phyloP scores from a whole-genome alignment of 2,888 invertebrate species.

The Listrodromus nycthemerus region DNA sequence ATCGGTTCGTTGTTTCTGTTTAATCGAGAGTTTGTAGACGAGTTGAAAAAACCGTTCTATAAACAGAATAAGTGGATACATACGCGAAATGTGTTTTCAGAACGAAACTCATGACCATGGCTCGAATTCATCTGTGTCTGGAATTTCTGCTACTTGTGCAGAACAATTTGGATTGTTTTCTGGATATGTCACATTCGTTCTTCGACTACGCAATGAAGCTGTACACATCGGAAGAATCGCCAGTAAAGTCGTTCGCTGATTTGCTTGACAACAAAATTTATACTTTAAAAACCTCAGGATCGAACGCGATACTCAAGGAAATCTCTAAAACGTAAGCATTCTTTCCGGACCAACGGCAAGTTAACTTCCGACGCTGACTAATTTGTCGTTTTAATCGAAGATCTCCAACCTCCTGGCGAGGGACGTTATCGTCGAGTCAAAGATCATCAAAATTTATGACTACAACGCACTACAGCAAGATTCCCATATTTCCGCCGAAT shows the following conservation, averaged over 20 bases:
- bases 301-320: conserved; percentile 67
- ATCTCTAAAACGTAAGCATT: conserved; percentile 71
- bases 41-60: not conserved
- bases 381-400: conserved; percentile 54
- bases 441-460: conserved; percentile 68
- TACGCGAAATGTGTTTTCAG: conserved; percentile 60
- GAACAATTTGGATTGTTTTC: conserved; percentile 74
- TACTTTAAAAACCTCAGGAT: conserved; percentile 70
- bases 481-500: conserved; percentile 76
- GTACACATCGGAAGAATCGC: conserved; percentile 74
- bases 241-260: conserved; percentile 67
- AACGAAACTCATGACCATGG: conserved; percentile 73
- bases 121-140: conserved; percentile 78
- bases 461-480: conserved; percentile 72
- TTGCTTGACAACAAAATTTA: conserved; percentile 70
- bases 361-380: not conserved
- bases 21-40: not conserved
- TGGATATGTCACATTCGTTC: conserved; percentile 71
- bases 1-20: conserved; percentile 60
- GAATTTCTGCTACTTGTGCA: conserved; percentile 78
- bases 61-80: not conserved
- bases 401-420: conserved; percentile 68
- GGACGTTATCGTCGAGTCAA: conserved; percentile 71
- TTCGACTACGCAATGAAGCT: conserved; percentile 73
- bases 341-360: not conserved